Evolutionary conservation across 2,888 invertebrate genomes (phyloP), one percentile per base, ranked within the genome.

Genomic region (Nemoura dubitans): DNA sequence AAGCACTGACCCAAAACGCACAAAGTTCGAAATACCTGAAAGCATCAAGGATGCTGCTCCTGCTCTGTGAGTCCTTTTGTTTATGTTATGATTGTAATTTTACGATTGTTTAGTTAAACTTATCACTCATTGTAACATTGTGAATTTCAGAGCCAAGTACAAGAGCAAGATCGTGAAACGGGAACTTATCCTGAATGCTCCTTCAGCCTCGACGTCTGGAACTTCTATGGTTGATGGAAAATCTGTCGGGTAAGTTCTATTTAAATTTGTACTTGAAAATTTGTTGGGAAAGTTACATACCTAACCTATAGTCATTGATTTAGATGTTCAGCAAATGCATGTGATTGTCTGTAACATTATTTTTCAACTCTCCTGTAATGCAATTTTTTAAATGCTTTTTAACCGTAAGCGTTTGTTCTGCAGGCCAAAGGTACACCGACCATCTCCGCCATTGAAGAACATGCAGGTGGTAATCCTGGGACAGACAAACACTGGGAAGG

Each of bases 1-100:
- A 3, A 94, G 95, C 0, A 94, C 94, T 89, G 94, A 95, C 78
- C 99, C 99, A 0, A 92, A 94, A 88, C 93, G 98, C 87, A 92
- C 90, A 6, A 92, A 94, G 7, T 96, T 98, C 90, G 92, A 92
- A 89, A 91, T 98, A 25, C 96, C 98, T 0, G 89, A 92, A 0
- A 92, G 93, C 0, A 92, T 95, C 26, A 93, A 94, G 89, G 92
- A 93, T 76, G 88, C 92, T 0, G 92, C 93, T 89, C 87, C 92
- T 0, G 94, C 95, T 87, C 92, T 97, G 90, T 93, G 90, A 90
- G 91, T 90, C 26, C 30, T 29, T 6, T 16, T 21, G n/a, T 81
- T 29, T n/a, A 0, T n/a, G 28, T 2, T 30, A 21, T 78, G 7
- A 28, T 76, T 76, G 5, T 21, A 26, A 21, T n/a, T n/a, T n/a